phyloP scores from a whole-genome alignment of 2,113 vertebrate species.

The Strigops habroptila region DNA sequence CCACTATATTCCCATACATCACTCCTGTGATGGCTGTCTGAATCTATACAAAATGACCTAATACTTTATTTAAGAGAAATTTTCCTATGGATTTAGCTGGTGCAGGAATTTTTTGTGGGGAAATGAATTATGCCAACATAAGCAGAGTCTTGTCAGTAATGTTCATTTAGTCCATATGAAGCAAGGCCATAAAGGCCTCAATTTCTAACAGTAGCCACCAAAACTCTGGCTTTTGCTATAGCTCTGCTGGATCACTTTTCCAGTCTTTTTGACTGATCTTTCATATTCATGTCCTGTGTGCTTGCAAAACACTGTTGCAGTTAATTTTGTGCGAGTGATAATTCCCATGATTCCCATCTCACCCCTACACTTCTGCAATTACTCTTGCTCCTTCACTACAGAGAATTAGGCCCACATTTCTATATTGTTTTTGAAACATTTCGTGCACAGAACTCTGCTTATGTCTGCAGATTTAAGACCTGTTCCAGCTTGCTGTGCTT shows the following conservation, averaged over 20 bases:
- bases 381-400: background rate
- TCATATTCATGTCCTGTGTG: background rate
- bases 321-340: constrained; percentile 5
- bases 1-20: background rate
- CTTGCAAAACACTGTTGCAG: constrained; percentile 12
- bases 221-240: background rate
- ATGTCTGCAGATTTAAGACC: constrained; percentile 39
- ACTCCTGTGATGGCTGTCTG: background rate
- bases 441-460: background rate
- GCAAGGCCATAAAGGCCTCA: background rate
- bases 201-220: background rate
- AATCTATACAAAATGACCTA: background rate
- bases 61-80: background rate
- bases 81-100: background rate
- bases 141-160: background rate
- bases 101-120: background rate
- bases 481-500: background rate
- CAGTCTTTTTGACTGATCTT: constrained; percentile 13
- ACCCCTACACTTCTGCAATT: background rate
- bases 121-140: background rate
- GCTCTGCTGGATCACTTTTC: constrained; percentile 31
- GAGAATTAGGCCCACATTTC: constrained; percentile 31
- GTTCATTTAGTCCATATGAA: background rate
- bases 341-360: constrained; percentile 12
- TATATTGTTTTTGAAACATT: constrained; percentile 20